phyloP scores from a whole-genome alignment of 2,113 vertebrate genomes.

The Ploceus nigricollis region DNA sequence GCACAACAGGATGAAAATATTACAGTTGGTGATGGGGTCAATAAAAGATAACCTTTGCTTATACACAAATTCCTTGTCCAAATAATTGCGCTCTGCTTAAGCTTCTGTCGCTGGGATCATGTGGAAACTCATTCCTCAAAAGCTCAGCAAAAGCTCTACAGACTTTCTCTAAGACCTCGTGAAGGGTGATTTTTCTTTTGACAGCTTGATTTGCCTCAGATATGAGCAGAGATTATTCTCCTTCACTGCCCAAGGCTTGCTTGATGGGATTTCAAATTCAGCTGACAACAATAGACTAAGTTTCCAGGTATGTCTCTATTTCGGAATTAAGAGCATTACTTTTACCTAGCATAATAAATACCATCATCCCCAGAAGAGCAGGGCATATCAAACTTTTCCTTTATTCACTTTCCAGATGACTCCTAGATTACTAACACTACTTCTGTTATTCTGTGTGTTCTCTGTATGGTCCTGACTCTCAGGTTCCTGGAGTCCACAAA shows the following conservation, averaged over 20 bases:
- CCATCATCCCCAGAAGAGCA: not conserved
- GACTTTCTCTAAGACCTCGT: not conserved
- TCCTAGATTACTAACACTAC: not conserved
- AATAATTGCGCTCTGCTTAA: not conserved
- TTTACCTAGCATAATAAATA: not conserved
- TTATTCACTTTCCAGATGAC: not conserved
- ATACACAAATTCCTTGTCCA: not conserved
- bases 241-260: not conserved
- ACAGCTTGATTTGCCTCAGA: not conserved
- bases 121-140: not conserved
- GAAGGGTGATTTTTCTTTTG: not conserved
- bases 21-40: not conserved
- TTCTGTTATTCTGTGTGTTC: not conserved
- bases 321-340: not conserved
- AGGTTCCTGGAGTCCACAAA: not conserved
- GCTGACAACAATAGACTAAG: not conserved
- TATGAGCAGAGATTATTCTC: not conserved
- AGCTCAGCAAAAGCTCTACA: not conserved
- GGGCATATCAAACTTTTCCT: not conserved
- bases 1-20: not conserved
- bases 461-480: not conserved
- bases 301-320: not conserved
- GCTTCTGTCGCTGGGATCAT: not conserved
- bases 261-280: not conserved
- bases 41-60: not conserved